phyloP scores from a whole-genome alignment of 1,140 invertebrate species.

The Cydia fagiglandana region DNA sequence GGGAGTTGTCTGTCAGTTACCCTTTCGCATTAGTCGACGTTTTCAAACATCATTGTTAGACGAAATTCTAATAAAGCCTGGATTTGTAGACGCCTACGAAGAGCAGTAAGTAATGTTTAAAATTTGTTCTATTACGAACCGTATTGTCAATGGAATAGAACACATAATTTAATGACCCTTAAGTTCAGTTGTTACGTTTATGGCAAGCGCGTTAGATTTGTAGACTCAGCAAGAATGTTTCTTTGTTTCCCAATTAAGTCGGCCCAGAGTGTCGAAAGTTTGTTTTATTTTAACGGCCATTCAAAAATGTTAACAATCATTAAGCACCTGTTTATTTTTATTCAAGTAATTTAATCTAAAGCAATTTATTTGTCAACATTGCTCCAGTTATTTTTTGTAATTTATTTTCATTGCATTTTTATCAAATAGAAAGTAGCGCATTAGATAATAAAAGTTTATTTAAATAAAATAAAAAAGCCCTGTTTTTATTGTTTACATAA shows the following conservation, averaged over 20 bases:
- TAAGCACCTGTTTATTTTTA: conserved; percentile 3
- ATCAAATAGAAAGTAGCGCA: background rate
- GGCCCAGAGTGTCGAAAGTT: background rate
- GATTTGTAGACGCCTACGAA: conserved; percentile 43
- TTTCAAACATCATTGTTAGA: conserved; percentile 55
- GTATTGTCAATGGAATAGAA: conserved; percentile 49
- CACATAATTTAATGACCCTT: background rate
- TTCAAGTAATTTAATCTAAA: background rate
- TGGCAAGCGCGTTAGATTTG: background rate
- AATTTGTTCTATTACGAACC: background rate
- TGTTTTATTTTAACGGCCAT: conserved; percentile 15
- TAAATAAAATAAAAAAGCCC: no score
- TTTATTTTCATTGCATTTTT: background rate
- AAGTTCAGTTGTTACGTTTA: background rate
- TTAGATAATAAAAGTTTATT: no score
- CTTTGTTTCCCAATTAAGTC: conserved; percentile 30
- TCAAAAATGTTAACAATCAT: background rate
- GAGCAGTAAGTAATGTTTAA: background rate
- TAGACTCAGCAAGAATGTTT: conserved; percentile 23
- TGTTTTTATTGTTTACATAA: no score
- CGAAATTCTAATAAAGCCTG: conserved; percentile 62
- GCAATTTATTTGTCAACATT: background rate
- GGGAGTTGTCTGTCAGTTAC: conserved; percentile 46
- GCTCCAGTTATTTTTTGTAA: background rate
- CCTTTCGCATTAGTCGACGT: conserved; percentile 49